Evolutionary conservation across 2,113 vertebrate genomes (phyloP).

Genomic region (Cyanoderma ruficeps): DNA sequence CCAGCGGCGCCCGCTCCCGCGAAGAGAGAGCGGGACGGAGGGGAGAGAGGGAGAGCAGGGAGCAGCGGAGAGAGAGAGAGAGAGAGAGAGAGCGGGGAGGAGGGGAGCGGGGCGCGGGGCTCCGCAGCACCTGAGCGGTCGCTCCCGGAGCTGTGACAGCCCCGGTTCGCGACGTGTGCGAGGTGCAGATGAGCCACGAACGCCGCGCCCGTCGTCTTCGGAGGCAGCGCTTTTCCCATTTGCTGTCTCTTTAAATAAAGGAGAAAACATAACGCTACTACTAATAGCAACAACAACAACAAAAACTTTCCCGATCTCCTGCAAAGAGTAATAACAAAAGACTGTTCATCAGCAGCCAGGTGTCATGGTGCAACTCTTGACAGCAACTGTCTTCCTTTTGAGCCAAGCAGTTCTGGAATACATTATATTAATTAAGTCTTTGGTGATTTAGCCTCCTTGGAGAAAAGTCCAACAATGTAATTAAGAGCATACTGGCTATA

Average conservation of each 20-base stretch:
- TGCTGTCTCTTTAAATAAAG: conserved; percentile 70
- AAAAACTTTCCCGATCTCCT: conserved; percentile 79
- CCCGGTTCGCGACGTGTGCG: neutral
- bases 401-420: conserved; percentile 96
- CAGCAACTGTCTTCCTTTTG: conserved; percentile 90
- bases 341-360: conserved; percentile 89
- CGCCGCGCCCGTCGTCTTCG: neutral
- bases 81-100: too few relatives aligned
- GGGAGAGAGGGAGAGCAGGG: neutral
- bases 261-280: neutral
- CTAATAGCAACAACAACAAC: conserved; percentile 5
- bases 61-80: too few relatives aligned
- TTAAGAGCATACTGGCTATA: conserved; percentile 96
- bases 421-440: conserved; percentile 99
- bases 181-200: rapidly evolving
- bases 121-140: too few relatives aligned
- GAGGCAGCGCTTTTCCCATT: neutral
- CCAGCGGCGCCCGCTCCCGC: neutral
- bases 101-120: too few relatives aligned
- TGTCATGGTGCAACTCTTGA: conserved; percentile 93
- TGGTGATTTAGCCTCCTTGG: conserved; percentile 99
- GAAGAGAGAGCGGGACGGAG: neutral
- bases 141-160: neutral
- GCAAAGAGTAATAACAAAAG: conserved; percentile 85
- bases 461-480: conserved; percentile 99